Base-by-base conservation (phyloP, 2,888 invertebrate genomes). In the Brachylomia viminalis region DNA sequence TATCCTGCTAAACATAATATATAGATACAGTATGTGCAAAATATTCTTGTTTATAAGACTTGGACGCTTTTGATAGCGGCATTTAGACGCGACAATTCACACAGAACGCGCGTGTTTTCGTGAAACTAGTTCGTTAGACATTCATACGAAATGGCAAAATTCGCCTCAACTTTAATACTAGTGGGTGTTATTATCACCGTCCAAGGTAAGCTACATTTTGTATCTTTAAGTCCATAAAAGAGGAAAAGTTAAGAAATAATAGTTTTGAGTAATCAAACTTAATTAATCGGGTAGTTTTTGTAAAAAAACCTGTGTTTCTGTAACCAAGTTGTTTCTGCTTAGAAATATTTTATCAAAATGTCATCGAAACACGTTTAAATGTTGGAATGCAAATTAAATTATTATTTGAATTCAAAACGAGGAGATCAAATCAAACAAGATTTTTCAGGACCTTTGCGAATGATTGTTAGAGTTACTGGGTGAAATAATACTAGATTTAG, bases 141-240 rank as follows among this genome's bases (percentile, higher is more conserved):
- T 86, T 82, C 65, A 59, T 72, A 77, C 72, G 82, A 88, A 87
- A 92, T 92, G 92, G 67, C 88, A 62, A 92, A 88, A 89, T 82
- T 91, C 78, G 76, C 83, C 38, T 75, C 88, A 67, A 78, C 72
- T 42, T 71, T 91, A 77, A 79, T 90, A 71, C 27, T 89, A 69
- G 85, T 90, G 75, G 86, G 79, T 75, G 64, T 87, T 74, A 82
- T 90, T 79, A 85, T 86, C 74, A 72, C 81, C 64, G 84, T 83
- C 71, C 91, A 92, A 91, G 92, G 92, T 92, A 89, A 92, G 91
- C 86, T 20, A 88, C 74, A 73, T 75, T 49, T 75, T 76, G 6
- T 71, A 65, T 67, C 20, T 79, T 78, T 75, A 30, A 47, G 17
- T 64, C 15, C 5, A 8, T 45, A 67, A 38, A 82, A 54, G 4